Evolutionary conservation across 2,888 invertebrate species (phyloP), one percentile per base, ranked within the genome.

Genomic region (Melinaea menophilus): DNA sequence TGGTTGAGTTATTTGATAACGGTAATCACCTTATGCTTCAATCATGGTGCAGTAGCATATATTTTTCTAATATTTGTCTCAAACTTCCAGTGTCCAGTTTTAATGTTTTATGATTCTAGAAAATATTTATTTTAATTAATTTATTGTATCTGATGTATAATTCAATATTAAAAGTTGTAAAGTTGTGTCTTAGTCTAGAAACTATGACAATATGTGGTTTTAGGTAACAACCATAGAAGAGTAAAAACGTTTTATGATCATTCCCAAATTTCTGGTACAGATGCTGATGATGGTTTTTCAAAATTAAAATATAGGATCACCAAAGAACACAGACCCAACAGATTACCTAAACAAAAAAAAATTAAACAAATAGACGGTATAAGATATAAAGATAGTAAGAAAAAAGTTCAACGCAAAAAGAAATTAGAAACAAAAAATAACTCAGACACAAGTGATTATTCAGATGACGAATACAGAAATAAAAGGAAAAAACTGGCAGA

Each of bases 401-500:
- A 83, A 77, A 74, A 73, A 69, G 65, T 56, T 63, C 73, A 75
- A 34, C 66, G 73, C 5, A 65, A 81, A 73, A 85, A 78, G 66
- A 87, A 79, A 73, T 31, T 75, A 58, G 71, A 69, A 60, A 59
- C 75, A 5, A 80, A 80, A 73, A 67, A 78, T 59, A 63, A 82
- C 12, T 79, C 75, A 72, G 85, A 85, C 67, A 79, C 84, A 37
- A 90, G 89, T 77, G 90, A 88, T 61, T 86, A 88, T 68, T 86
- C 88, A 56, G 88, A 87, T 69, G 86, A 73, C 67, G 89, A 90
- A 74, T 86, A 86, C 61, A 83, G 79, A 74, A 85, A 84, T 71
- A 88, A 86, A 76, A 78, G 90, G 71, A 81, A 85, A 69, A 92
- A 91, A 77, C 76, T 93, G 67, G 92, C 91, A 68, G 85, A 92